Conservation (phyloP, 2,797 vertebrate genomes). For the Falco columbarius region DNA sequence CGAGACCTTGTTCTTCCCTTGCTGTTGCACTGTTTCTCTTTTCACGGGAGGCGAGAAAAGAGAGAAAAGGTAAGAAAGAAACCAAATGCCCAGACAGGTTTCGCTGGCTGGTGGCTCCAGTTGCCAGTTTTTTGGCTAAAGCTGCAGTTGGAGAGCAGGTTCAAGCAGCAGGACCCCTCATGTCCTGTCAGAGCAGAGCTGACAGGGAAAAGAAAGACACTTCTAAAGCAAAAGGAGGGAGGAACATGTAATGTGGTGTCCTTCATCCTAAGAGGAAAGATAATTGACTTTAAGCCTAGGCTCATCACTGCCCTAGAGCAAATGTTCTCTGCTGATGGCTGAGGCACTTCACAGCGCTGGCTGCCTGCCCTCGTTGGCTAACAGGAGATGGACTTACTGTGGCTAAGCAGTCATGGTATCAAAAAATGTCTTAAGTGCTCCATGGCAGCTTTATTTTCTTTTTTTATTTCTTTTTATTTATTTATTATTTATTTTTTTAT, state of each 20-base stretch:
- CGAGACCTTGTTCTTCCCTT: background rate
- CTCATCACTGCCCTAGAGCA: background rate
- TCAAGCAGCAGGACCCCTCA: background rate
- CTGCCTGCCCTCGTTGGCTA: background rate
- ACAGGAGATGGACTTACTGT: background rate
- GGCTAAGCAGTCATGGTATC: background rate
- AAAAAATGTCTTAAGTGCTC: background rate
- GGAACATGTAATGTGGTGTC: background rate
- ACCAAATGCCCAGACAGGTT: background rate
- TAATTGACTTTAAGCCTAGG: background rate
- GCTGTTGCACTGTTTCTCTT: background rate
- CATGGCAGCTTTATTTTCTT: background rate
- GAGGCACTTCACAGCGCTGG: background rate
- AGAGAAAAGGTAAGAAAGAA: background rate
- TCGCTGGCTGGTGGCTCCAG: background rate
- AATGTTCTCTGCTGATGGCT: background rate
- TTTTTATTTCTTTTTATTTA: no score
- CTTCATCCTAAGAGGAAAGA: background rate
- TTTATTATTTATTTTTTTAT: no score
- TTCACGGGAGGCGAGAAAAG: background rate
- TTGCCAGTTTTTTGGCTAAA: background rate
- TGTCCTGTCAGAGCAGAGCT: background rate
- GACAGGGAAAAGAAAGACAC: background rate
- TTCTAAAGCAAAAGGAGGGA: background rate
- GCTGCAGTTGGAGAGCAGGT: background rate